These are phyloP conservation scores for Brenthis daphne DNA, from an alignment of 2,888 invertebrate genomes.

Conservation along the genomic window DNA sequence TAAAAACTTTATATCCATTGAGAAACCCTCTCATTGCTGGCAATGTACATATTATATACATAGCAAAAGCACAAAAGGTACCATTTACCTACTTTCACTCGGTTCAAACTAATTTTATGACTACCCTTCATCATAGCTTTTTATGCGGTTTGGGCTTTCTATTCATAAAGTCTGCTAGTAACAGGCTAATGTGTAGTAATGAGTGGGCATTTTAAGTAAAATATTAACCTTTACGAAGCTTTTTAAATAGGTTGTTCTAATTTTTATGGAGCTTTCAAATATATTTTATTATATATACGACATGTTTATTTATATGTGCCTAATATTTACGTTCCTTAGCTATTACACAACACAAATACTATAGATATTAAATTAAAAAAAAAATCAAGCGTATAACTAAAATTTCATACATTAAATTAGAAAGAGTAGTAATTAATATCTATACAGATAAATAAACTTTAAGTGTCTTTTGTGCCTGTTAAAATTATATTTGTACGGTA, in stretches of 20 bases:
- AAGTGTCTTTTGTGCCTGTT: too few species aligned
- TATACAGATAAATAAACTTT: too few species aligned
- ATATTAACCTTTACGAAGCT: constrained; percentile 12
- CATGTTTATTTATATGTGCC: too few species aligned
- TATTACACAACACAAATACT: too few species aligned
- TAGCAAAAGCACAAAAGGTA: constrained; percentile 25
- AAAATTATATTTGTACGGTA: too few species aligned
- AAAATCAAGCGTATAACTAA: too few species aligned
- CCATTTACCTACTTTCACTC: constrained; percentile 30
- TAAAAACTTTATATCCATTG: neutral
- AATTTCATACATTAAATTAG: too few species aligned
- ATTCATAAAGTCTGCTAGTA: constrained; percentile 21
- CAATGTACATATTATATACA: constrained; percentile 13
- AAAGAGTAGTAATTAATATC: too few species aligned
- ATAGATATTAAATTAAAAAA: too few species aligned
- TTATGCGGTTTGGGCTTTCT: constrained; percentile 30
- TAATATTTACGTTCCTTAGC: too few species aligned
- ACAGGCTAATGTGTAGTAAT: constrained; percentile 25
- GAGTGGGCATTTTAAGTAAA: constrained; percentile 23
- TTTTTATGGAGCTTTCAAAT: neutral
- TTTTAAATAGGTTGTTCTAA: neutral
- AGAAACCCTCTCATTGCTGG: constrained; percentile 20
- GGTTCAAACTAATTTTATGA: constrained; percentile 31
- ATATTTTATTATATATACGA: neutral
- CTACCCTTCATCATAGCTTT: constrained; percentile 27